Conservation (phyloP, 2,888 invertebrate species). For the Temnothorax unifasciatus region DNA sequence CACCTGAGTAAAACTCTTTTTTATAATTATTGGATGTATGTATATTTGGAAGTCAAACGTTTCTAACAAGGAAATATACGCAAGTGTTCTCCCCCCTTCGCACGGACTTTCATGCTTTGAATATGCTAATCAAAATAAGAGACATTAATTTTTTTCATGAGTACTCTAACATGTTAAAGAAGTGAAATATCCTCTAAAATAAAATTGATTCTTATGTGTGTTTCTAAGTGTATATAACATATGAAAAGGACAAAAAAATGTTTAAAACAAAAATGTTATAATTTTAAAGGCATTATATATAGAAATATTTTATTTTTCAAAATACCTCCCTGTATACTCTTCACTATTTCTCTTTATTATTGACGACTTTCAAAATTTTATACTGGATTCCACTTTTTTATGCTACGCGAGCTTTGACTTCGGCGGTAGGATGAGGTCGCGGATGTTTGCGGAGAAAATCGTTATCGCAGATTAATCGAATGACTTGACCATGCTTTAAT, state of each 20-base stretch:
- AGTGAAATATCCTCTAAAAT: too few relatives aligned
- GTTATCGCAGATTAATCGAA: slow-evolving; percentile 14
- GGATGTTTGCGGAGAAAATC: slow-evolving; percentile 30
- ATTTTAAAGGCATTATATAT: not conserved
- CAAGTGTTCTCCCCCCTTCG: not conserved
- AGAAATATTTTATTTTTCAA: not conserved
- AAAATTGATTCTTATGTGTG: too few relatives aligned
- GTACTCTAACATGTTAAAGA: too few relatives aligned
- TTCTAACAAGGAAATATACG: not conserved
- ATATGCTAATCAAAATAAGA: not conserved
- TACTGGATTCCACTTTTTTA: not conserved
- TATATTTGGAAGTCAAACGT: not conserved
- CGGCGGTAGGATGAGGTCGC: not conserved
- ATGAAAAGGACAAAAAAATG: too few relatives aligned
- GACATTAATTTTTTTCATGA: not conserved
- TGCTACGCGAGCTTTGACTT: not conserved
- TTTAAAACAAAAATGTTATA: too few relatives aligned
- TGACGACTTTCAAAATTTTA: not conserved
- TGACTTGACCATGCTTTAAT: slow-evolving; percentile 66
- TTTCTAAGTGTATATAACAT: too few relatives aligned
- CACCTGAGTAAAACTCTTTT: not conserved
- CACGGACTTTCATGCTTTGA: not conserved
- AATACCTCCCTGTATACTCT: not conserved
- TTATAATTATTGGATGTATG: slow-evolving; percentile 27
- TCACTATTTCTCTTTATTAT: not conserved